Percentiles rank a stretch among this genome's conserved stretches.
Evolutionary conservation across 2,113 vertebrate species (phyloP).

Genomic region (Nibea coibor): DNA sequence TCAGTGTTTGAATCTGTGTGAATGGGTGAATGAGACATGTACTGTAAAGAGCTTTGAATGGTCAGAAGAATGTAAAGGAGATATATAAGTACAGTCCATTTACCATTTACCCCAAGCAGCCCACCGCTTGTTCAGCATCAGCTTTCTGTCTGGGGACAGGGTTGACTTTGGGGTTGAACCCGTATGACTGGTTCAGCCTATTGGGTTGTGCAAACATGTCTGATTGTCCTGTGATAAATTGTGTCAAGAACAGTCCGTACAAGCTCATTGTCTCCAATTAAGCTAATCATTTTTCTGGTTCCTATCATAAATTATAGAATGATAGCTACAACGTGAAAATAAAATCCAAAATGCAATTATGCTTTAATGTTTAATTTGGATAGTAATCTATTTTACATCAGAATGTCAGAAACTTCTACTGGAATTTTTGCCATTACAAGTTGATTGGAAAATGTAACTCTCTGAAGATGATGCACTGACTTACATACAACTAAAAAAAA

Average conservation of each 20-base stretch:
- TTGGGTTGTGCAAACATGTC: not conserved
- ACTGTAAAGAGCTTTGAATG: no score
- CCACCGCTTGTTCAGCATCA: not conserved
- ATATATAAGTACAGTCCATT: no score
- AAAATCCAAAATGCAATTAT: slow-evolving; percentile 16
- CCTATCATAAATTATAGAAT: not conserved
- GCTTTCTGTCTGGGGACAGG: not conserved
- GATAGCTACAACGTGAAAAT: not conserved
- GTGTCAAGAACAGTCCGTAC: not conserved
- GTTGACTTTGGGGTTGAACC: not conserved
- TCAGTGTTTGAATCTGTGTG: no score
- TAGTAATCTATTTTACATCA: slow-evolving; percentile 45
- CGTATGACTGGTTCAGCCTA: not conserved
- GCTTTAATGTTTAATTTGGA: slow-evolving; percentile 16
- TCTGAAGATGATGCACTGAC: not conserved
- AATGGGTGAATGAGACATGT: no score
- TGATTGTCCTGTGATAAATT: not conserved
- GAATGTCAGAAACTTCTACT: slow-evolving; percentile 15
- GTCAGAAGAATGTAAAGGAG: no score
- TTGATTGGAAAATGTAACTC: slow-evolving; percentile 8
- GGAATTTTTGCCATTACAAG: slow-evolving; percentile 17
- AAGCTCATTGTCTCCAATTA: not conserved
- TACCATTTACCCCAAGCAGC: no score
- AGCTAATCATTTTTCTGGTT: not conserved
- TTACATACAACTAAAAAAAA: not conserved